Conservation (phyloP, 2,113 vertebrate genomes). For the Donacobius atricapilla region DNA sequence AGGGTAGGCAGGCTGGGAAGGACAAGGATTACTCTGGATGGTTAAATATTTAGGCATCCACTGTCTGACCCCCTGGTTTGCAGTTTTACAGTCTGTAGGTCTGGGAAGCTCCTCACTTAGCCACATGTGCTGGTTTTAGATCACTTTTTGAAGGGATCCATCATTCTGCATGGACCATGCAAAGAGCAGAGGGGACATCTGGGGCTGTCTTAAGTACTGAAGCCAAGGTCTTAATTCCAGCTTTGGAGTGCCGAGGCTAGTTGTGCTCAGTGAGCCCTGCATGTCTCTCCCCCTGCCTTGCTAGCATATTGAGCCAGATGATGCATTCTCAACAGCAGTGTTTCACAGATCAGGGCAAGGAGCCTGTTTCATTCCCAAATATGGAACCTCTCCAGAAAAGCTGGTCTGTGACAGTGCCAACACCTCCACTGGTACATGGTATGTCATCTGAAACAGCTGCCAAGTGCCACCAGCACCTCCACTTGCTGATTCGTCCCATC, state of each 20-base stretch:
- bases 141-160: neutral
- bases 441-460: neutral
- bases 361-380: neutral
- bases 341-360: neutral
- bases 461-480: neutral
- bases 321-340: neutral
- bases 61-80: neutral
- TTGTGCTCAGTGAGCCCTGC: neutral
- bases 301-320: neutral
- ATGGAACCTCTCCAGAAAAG: neutral
- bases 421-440: neutral
- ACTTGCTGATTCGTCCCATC: accelerated
- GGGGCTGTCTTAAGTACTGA: neutral
- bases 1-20: neutral
- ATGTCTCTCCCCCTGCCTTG: neutral
- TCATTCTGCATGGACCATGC: neutral
- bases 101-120: neutral
- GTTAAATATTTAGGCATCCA: neutral
- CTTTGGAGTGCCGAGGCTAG: neutral
- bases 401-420: neutral
- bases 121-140: neutral
- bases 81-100: neutral
- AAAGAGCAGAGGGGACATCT: neutral
- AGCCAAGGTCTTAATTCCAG: neutral
- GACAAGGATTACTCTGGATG: neutral